Evolutionary conservation across 1,140 invertebrate genomes (phyloP).

Genomic region (Aphelinus certus): DNA sequence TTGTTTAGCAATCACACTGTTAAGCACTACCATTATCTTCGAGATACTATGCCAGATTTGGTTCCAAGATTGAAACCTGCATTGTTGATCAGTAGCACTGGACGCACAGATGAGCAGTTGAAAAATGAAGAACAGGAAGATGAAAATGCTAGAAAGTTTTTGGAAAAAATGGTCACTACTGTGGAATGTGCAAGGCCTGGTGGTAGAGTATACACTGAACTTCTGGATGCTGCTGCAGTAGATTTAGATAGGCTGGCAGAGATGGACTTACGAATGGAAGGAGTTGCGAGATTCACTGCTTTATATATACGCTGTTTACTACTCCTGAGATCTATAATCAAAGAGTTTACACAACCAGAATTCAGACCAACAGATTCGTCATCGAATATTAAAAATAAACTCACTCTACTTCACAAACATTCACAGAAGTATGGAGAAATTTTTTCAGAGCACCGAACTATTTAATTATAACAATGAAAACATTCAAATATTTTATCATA

Average conservation of each 20-base stretch:
- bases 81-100: conserved; percentile 49
- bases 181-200: conserved; percentile 74
- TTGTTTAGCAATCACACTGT: conserved; percentile 89
- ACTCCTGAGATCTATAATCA: conserved; percentile 59
- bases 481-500: not conserved
- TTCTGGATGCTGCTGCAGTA: conserved; percentile 77
- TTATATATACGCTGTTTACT: conserved; percentile 74
- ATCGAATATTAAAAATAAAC: conserved; percentile 66
- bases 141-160: conserved; percentile 69
- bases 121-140: conserved; percentile 53
- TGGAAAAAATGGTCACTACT: conserved; percentile 77
- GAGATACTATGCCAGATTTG: conserved; percentile 92
- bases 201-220: conserved; percentile 69
- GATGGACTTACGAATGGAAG: conserved; percentile 83
- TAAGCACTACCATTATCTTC: conserved; percentile 93
- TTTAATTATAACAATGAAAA: not conserved
- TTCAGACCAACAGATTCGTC: conserved; percentile 50
- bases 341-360: conserved; percentile 52
- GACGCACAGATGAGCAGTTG: conserved; percentile 48
- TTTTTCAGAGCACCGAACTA: not conserved
- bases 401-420: conserved; percentile 74
- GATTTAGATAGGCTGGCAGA: conserved; percentile 81
- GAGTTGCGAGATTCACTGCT: conserved; percentile 86
- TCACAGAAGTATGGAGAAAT: conserved; percentile 69
- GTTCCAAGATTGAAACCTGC: conserved; percentile 85